Evolutionary conservation across 2,888 invertebrate species (phyloP), one percentile per base, ranked within the genome.

Genomic region (Drepanosiphum platanoidis): DNA sequence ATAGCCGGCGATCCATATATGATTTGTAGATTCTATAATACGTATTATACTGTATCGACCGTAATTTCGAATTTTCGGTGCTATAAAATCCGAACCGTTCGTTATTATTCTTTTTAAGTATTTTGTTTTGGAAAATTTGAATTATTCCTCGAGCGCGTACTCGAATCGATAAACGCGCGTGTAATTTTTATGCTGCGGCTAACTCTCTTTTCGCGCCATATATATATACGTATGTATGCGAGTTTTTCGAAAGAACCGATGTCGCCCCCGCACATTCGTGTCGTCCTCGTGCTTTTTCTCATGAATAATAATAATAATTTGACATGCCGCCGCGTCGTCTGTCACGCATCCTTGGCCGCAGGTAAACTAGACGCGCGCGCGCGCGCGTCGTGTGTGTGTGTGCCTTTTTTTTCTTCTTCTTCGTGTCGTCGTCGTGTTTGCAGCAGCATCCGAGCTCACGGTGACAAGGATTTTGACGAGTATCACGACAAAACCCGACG

Each of bases 251-350:
- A 30, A 52, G 22, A 18, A 52, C 18, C 22, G 3, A 64, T 64
- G 7, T 27, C 64, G 64, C 34, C 79, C 66, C 79, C 66, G 66
- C 79, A 39, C 79, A 32, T 34, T 77, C 70, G 52, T 34, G 52
- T 34, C 34, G 71, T 71, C 79, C 32, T n/a, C 71, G 71, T 39
- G 81, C 81, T 84, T 84, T 84, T 84, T 84, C 84, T 84, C 84
- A 84, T 84, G 84, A 84, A 83, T 77, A 77, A 84, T 84, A 84
- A 83, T 77, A 77, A 84, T 84, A 84, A 84, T 84, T 84, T 68
- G 84, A 84, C 84, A 75, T 83, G 83, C 83, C 83, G 84, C 18
- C 74, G 46, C 83, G 84, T 30, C 74, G 46, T 75, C 84, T 77
- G 84, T 84, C 84, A 84, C 84, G 84, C 83, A 83, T 83, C 74